phyloP scores from a whole-genome alignment of 2,888 invertebrate genomes.

The Hirudinaria manillensis region DNA sequence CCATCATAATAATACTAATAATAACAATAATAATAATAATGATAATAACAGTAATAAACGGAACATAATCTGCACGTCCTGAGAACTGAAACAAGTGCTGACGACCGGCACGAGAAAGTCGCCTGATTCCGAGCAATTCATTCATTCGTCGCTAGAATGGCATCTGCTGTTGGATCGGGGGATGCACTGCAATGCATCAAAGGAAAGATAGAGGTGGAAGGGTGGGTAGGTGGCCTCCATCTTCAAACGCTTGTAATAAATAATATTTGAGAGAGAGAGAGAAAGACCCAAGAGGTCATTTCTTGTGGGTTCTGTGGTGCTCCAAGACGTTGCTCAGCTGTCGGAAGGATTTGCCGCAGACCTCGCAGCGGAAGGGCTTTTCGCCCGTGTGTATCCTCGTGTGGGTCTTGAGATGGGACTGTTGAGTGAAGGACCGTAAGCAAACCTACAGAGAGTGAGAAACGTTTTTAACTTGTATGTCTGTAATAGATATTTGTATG shows the following conservation, averaged over 20 bases:
- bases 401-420: constrained; percentile 33
- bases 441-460: constrained; percentile 6
- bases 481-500: neutral
- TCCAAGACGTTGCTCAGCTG: constrained; percentile 33
- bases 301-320: constrained; percentile 32
- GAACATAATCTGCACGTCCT: too few species aligned
- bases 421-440: constrained; percentile 28
- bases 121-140: too few species aligned
- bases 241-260: neutral
- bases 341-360: constrained; percentile 33
- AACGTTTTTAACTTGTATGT: neutral
- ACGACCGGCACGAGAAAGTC: too few species aligned
- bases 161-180: too few species aligned
- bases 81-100: too few species aligned
- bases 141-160: too few species aligned
- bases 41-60: too few species aligned
- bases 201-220: too few species aligned
- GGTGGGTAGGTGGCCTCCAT: too few species aligned
- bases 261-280: neutral
- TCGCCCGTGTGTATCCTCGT: constrained; percentile 32
- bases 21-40: too few species aligned
- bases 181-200: too few species aligned
- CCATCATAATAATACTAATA: too few species aligned
- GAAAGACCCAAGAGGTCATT: constrained; percentile 18
- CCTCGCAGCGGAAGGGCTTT: constrained; percentile 31